Base-by-base conservation (phyloP, 2,888 invertebrate species). In the Phlogophora meticulosa region DNA sequence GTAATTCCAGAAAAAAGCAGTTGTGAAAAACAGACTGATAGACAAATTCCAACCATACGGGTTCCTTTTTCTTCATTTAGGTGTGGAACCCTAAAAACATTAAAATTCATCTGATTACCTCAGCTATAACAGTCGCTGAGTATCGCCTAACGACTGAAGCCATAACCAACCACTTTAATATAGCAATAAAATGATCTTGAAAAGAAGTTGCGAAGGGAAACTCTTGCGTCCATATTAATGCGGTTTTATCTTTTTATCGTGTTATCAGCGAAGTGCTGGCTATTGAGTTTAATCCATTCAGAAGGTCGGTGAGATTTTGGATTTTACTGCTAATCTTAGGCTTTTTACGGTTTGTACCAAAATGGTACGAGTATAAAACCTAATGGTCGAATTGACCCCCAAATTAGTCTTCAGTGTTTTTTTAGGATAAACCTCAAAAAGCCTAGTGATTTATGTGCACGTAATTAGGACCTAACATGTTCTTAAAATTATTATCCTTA, bases 151-250 rank as follows among this genome's bases (percentile, higher is more conserved):
- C 43, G 61, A 36, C 53, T 62, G 4, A 43, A 76, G 59, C 40
- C 42, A 38, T 73, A 61, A 58, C 34, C 38, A 61, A 58, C 34
- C 38, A 13, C 24, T 59, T 73, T 57, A 70, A 60, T 74, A 10
- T 36, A 36, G 63, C 36, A 59, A 63, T 74, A 74, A 74, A 74
- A 48, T 40, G 34, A 75, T 69, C 56, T 70, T 57, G 46, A 66
- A 66, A 70, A 48, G 56, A 76, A 62, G 48, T 76, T 48, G 13
- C 17, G 67, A 51, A 74, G 40, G 55, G 56, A 20, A 4, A 13
- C 36, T 15, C 58, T 62, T 17, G 38, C 55, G 55, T 59, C 55
- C 49, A 46, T 73, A 52, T 66, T 73, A 74, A 71, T 46, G 56
- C 17, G 28, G 40, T 66, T 71, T 42, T 70, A 52, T 73, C 36